Conservation (phyloP, 2,888 invertebrate genomes). For the Calephelis perditalis region DNA sequence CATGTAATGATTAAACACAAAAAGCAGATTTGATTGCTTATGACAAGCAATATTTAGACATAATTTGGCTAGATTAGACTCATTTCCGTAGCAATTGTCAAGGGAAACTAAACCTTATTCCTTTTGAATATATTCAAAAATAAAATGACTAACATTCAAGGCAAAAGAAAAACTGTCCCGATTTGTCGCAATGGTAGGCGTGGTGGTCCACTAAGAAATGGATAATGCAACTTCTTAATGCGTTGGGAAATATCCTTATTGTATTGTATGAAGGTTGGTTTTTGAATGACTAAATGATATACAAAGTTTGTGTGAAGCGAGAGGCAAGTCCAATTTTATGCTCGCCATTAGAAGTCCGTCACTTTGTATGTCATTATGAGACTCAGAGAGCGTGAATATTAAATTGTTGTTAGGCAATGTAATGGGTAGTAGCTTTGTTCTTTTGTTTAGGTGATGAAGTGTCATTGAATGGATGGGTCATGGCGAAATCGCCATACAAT, state of each 20-base stretch:
- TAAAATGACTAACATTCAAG: conserved; percentile 17
- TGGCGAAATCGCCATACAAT: conserved; percentile 42
- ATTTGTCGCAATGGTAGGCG: conserved; percentile 69
- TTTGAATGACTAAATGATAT: conserved; percentile 15
- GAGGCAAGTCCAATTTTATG: conserved; percentile 15
- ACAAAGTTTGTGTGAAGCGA: conserved; percentile 52
- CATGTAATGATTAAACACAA: background rate
- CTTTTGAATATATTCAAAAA: background rate
- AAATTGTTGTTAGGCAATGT: conserved; percentile 63
- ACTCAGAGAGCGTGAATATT: conserved; percentile 57
- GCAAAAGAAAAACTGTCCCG: conserved; percentile 60
- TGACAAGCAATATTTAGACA: background rate
- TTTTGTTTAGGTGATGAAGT: conserved; percentile 59
- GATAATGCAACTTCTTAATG: conserved; percentile 19
- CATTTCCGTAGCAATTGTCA: background rate
- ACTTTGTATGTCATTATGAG: conserved; percentile 48
- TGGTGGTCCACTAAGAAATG: conserved; percentile 51
- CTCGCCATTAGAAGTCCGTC: conserved; percentile 44
- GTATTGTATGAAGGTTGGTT: conserved; percentile 23
- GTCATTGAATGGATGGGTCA: conserved; percentile 67
- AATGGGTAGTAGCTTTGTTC: conserved; percentile 62
- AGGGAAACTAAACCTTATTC: background rate
- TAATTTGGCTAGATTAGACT: background rate
- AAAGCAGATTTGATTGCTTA: conserved; percentile 1
- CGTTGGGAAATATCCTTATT: conserved; percentile 22